These are phyloP conservation scores for Drosophila stalkeri DNA, from an alignment of 2,888 invertebrate genomes.

Conservation along the genomic window DNA sequence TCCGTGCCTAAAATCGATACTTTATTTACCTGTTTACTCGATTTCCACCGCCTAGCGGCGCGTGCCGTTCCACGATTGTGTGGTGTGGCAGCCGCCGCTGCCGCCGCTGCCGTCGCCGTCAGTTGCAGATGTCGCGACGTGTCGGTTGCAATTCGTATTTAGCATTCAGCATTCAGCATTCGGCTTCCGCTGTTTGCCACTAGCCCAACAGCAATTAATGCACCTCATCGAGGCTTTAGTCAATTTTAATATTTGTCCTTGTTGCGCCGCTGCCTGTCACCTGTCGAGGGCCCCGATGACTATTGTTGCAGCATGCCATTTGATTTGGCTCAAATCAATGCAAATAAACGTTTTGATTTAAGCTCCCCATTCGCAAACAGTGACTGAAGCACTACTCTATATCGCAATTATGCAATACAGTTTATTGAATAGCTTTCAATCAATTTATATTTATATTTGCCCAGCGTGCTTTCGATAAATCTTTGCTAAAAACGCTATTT, in stretches of 20 bases:
- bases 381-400: background rate
- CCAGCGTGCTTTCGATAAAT: conserved; percentile 1
- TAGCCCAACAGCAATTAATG: conserved; percentile 28
- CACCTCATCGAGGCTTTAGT: conserved; percentile 6
- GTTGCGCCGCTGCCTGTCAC: background rate
- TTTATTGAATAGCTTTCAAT: conserved; percentile 1
- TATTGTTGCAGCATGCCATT: conserved; percentile 5
- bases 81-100: background rate
- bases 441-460: conserved; percentile 2
- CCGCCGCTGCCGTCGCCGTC: background rate
- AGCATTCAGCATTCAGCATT: too few relatives aligned
- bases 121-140: conserved; percentile 4
- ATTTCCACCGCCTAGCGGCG: conserved; percentile 9
- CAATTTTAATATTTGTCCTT: conserved; percentile 11
- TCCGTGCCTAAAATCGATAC: conserved; percentile 42
- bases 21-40: conserved; percentile 31
- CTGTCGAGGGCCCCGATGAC: background rate
- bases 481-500: background rate
- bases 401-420: conserved; percentile 4
- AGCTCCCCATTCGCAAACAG: background rate
- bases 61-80: conserved; percentile 25
- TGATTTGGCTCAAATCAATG: conserved; percentile 7
- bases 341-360: conserved; percentile 1
- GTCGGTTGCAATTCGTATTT: conserved; percentile 14
- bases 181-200: conserved; percentile 36